Evolutionary conservation across 2,797 vertebrate genomes (phyloP).

Genomic region (Streptopelia turtur): DNA sequence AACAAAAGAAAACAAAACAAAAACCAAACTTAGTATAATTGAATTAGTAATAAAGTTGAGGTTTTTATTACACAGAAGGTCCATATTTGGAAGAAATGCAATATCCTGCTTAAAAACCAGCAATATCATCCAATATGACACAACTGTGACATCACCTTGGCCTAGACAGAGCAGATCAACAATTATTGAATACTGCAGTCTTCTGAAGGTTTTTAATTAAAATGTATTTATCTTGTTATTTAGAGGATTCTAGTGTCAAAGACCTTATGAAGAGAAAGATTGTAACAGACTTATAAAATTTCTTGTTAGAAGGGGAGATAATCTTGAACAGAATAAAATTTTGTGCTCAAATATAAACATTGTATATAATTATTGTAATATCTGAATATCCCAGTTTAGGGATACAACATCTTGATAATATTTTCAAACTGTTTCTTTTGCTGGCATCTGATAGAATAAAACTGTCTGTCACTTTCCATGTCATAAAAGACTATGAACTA

Average conservation of each 20-base stretch:
- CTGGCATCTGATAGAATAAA: background rate
- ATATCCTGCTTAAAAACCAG: background rate
- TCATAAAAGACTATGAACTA: background rate
- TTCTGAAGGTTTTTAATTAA: slow-evolving; percentile 22
- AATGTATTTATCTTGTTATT: background rate
- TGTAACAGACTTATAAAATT: background rate
- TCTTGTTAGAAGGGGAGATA: slow-evolving; percentile 1
- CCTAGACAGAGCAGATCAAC: background rate
- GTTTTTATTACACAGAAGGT: background rate
- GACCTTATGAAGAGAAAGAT: background rate
- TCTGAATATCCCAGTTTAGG: slow-evolving; percentile 1
- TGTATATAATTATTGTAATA: background rate
- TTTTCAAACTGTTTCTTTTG: background rate
- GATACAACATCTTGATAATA: background rate
- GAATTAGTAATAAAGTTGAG: background rate
- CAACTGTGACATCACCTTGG: background rate
- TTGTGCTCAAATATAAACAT: slow-evolving; percentile 32
- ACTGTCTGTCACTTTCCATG: background rate
- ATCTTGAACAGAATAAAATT: slow-evolving; percentile 2
- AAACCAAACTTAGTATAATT: background rate
- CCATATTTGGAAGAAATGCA: background rate
- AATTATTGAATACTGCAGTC: background rate
- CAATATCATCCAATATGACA: background rate
- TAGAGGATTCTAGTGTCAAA: slow-evolving; percentile 17
- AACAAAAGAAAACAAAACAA: background rate